Base-by-base conservation (phyloP, 2,888 invertebrate genomes). In the Sturmia bella region DNA sequence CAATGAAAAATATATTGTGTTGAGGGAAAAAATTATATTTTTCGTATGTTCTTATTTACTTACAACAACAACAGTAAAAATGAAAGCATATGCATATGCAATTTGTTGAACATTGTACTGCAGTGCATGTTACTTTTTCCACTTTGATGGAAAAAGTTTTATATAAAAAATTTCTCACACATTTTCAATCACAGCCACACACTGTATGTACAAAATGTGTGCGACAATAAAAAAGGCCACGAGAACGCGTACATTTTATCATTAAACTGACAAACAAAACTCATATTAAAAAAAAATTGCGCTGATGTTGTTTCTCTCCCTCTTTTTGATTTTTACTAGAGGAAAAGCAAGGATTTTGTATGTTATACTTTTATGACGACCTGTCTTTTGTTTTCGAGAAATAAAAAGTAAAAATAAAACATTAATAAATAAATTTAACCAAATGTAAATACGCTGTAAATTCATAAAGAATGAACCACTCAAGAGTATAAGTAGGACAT, bases 81-180 rank as follows among this genome's bases (percentile, higher is more conserved):
- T 27, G 32, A 48, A 70, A 52, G 7, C 50, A 21, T 56, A 56
- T 74, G 41, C 27, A 57, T 66, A 56, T 76, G 56, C 61, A 73
- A 76, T 81, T 81, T 77, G 76, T 68, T 45, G 17, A 73, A 77
- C 56, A 68, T 54, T 43, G 56, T 61, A 32, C 21, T 37, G 64
- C 21, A 43, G 64, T 43, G 45, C 64, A 56, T 70, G 41, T 54
- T 45, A 69, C 39, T 64, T 41, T 52, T n/a, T 32, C 50, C 61
- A 81, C 61, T 54, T 32, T 32, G 32, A 32, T 32, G 32, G 5
- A 3, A 32, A 9, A 1, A 32, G 1, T 7, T 32, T 32, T 32
- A 32, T 9, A 32, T 32, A 32, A 5, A 7, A 3, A 27, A 48
- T 37, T 19, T 15, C 43, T n/a, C 59, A 59, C 13, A 39, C 27